Evolutionary conservation across 2,113 vertebrate species (phyloP).

Genomic region (Sander vitreus): DNA sequence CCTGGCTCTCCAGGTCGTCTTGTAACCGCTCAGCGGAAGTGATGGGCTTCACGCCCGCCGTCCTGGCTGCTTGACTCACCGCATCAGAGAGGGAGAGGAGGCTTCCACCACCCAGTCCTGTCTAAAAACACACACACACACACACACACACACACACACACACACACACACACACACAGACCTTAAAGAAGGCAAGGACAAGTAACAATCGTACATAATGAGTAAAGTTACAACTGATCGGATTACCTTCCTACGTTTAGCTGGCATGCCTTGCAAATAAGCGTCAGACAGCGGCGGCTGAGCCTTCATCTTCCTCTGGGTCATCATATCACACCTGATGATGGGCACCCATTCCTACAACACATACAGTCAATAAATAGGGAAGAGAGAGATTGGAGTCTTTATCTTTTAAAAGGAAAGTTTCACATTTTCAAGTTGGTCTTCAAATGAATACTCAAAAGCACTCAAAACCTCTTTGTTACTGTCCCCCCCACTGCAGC

Average conservation of each 20-base stretch:
- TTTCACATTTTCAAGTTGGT: neutral
- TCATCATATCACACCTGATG: slow-evolving; percentile 92
- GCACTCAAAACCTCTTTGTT: neutral
- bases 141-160: neutral
- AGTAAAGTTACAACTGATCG: neutral
- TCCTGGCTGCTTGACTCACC: slow-evolving; percentile 89
- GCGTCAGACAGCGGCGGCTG: slow-evolving; percentile 93
- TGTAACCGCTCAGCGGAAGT: slow-evolving; percentile 86
- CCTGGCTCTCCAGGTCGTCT: slow-evolving; percentile 87
- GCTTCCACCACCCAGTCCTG: slow-evolving; percentile 88
- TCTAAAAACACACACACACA: slow-evolving; percentile 77
- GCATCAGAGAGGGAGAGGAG: slow-evolving; percentile 91
- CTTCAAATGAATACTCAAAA: neutral
- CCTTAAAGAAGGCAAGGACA: neutral
- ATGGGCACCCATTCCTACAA: slow-evolving; percentile 94
- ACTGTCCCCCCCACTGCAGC: neutral
- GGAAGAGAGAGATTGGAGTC: neutral
- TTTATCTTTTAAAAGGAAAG: neutral
- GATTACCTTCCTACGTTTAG: slow-evolving; percentile 92
- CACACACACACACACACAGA: slow-evolving; percentile 11
- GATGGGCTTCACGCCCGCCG: slow-evolving; percentile 87
- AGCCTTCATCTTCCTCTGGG: slow-evolving; percentile 92
- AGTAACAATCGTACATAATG: accelerated
- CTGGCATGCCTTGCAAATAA: slow-evolving; percentile 94
- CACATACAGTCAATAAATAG: neutral